Percentiles rank a stretch among this genome's conserved stretches.
These are phyloP conservation scores for Cyprinodon variegatus DNA, from an alignment of 2,113 vertebrate species.

Conservation along the genomic window DNA sequence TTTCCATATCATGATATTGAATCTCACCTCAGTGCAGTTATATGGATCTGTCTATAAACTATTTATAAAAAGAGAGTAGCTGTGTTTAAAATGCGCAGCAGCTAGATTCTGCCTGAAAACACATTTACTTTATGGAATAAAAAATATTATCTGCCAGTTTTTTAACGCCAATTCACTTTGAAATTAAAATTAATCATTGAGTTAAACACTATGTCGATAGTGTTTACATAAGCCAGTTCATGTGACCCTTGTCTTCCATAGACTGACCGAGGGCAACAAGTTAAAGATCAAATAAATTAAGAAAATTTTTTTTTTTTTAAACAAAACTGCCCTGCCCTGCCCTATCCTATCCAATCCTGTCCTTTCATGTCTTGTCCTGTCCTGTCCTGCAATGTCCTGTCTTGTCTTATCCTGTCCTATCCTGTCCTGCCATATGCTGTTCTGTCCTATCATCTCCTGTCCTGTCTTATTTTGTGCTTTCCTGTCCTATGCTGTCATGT, in stretches of 20 bases:
- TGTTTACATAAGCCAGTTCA: neutral
- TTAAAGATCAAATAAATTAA: neutral
- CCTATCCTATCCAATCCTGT: too few relatives aligned
- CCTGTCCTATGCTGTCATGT: too few relatives aligned
- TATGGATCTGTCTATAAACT: conserved; percentile 56
- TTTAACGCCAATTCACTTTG: neutral
- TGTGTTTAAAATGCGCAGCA: conserved; percentile 56
- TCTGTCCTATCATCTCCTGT: neutral
- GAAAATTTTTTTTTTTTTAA: too few relatives aligned
- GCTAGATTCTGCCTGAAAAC: conserved; percentile 26
- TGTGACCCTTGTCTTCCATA: neutral
- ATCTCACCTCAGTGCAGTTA: neutral
- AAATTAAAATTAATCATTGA: neutral
- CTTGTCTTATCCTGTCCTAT: too few relatives aligned
- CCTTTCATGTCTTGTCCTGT: too few relatives aligned
- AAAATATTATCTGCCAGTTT: conserved; percentile 8
- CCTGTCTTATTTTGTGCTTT: too few relatives aligned
- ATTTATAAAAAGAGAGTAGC: conserved; percentile 60
- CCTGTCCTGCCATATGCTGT: too few relatives aligned
- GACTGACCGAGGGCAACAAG: neutral
- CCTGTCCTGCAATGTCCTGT: too few relatives aligned
- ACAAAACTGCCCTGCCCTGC: too few relatives aligned
- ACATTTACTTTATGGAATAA: conserved; percentile 9
- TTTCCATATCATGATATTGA: conserved; percentile 6
- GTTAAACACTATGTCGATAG: neutral